phyloP scores from a whole-genome alignment of 2,113 vertebrate species.

The Candoia aspera region DNA sequence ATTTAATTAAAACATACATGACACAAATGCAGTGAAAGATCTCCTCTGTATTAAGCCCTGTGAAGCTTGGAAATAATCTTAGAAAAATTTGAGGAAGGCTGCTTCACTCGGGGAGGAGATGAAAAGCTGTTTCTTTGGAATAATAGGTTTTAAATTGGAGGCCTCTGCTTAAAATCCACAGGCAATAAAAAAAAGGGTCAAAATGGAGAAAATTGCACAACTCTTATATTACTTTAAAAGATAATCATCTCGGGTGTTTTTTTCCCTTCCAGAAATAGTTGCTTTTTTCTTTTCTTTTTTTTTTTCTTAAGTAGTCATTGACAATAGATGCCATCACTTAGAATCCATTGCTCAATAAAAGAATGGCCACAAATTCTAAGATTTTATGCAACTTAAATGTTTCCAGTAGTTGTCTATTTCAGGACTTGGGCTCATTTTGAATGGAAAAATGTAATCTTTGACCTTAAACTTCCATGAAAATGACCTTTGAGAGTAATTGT shows the following conservation, averaged over 20 bases:
- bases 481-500: background rate
- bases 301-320: constrained; percentile 57
- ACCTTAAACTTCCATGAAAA: constrained; percentile 14
- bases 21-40: background rate
- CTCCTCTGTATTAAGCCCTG: constrained; percentile 48
- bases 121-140: constrained; percentile 50
- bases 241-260: constrained; percentile 64
- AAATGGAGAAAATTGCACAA: constrained; percentile 67
- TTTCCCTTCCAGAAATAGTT: constrained; percentile 62
- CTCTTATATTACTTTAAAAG: constrained; percentile 69
- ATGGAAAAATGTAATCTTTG: constrained; percentile 20
- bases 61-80: constrained; percentile 63
- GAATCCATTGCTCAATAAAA: constrained; percentile 48
- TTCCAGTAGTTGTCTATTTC: background rate
- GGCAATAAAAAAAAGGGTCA: constrained; percentile 73
- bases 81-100: constrained; percentile 53
- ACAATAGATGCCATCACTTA: constrained; percentile 69
- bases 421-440: background rate
- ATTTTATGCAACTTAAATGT: constrained; percentile 43
- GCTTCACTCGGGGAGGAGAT: constrained; percentile 36
- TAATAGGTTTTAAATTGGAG: constrained; percentile 76
- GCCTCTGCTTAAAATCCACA: constrained; percentile 72
- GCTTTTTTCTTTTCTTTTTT: constrained; percentile 27
- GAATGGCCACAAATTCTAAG: constrained; percentile 33
- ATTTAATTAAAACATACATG: constrained; percentile 16